phyloP scores from a whole-genome alignment of 2,113 vertebrate species.

The Oncorhynchus mykiss region DNA sequence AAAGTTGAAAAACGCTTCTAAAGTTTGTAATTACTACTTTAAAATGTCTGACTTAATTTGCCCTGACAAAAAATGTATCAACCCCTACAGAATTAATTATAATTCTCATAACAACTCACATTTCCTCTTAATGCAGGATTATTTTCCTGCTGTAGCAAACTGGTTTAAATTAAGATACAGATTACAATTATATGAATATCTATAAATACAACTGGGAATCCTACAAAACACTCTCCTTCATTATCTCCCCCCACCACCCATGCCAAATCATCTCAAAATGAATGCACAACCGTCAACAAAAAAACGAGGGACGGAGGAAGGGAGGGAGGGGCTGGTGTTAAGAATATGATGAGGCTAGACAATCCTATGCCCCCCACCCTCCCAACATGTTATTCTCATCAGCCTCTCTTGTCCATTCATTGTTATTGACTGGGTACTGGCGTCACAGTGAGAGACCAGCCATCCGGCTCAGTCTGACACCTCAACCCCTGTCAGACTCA shows the following conservation, averaged over 20 bases:
- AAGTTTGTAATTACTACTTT: too few relatives aligned
- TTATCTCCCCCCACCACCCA: not conserved
- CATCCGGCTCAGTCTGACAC: constrained; percentile 20
- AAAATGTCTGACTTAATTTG: too few relatives aligned
- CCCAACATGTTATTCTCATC: constrained; percentile 75
- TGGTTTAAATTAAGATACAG: not conserved
- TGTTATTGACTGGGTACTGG: constrained; percentile 52
- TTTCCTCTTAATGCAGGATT: too few relatives aligned
- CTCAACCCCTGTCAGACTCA: not conserved
- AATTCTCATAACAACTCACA: too few relatives aligned
- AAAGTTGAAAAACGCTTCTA: too few relatives aligned
- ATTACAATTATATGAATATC: not conserved
- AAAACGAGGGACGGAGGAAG: constrained; percentile 18
- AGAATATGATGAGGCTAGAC: constrained; percentile 83
- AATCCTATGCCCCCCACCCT: constrained; percentile 52
- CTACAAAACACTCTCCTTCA: not conserved
- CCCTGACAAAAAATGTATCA: too few relatives aligned
- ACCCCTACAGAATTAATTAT: too few relatives aligned
- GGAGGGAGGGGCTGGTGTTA: constrained; percentile 30
- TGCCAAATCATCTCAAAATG: constrained; percentile 25
- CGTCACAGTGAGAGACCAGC: constrained; percentile 69
- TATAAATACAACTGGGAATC: not conserved
- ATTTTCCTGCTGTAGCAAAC: too few relatives aligned
- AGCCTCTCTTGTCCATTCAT: constrained; percentile 73
- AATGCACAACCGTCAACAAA: constrained; percentile 30